Evolutionary conservation across 2,797 vertebrate genomes (phyloP).

Genomic region (Pampus argenteus): DNA sequence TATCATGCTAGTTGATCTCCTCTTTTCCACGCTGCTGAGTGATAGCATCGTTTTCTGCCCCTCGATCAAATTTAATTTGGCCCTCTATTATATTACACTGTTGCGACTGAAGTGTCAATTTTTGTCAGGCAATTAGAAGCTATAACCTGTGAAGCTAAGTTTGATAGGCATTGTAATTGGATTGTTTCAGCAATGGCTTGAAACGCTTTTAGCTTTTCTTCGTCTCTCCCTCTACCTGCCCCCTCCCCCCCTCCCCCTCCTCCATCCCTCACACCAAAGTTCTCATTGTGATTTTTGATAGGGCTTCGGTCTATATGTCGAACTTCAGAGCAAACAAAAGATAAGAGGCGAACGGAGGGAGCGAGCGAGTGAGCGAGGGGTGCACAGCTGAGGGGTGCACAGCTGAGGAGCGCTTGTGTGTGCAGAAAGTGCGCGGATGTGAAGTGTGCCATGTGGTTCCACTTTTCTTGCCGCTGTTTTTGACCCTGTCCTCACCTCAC

Average conservation of each 20-base stretch:
- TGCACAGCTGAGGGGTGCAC: neutral
- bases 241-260: constrained; percentile 43
- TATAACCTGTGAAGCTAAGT: constrained; percentile 99
- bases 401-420: constrained; percentile 50
- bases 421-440: constrained; percentile 66
- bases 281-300: constrained; percentile 87
- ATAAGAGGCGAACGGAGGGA: constrained; percentile 48
- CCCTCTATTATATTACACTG: constrained; percentile 99
- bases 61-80: constrained; percentile 99
- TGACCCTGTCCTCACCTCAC: constrained; percentile 63
- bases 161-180: constrained; percentile 99
- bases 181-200: constrained; percentile 99
- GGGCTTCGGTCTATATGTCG: constrained; percentile 69
- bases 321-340: constrained; percentile 80
- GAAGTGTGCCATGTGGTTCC: constrained; percentile 55
- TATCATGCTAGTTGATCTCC: constrained; percentile 97
- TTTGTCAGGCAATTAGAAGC: constrained; percentile 99
- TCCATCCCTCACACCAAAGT: constrained; percentile 72
- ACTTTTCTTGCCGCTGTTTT: constrained; percentile 51
- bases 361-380: neutral
- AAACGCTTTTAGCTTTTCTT: constrained; percentile 86
- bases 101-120: constrained; percentile 99
- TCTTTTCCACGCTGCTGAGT: constrained; percentile 91
- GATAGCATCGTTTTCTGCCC: constrained; percentile 99
- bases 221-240: constrained; percentile 74